Base-by-base conservation (phyloP, 2,113 vertebrate species). In the Pogonocichla stellata region DNA sequence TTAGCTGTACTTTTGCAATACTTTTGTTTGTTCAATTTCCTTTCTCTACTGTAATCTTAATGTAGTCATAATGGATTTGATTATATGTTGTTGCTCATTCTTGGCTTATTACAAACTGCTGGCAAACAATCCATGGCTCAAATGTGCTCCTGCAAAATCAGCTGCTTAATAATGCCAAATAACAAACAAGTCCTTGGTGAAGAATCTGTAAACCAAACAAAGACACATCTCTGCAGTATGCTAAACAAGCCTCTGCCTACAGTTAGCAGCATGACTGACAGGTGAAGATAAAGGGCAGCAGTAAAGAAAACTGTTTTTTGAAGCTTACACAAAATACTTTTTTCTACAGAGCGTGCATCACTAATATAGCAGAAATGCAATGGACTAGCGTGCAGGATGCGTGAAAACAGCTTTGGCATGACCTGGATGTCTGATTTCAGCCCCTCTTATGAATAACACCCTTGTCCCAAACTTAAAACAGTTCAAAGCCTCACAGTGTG, bases 31-130 rank as follows among this genome's bases (percentile, higher is more conserved):
- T 91, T 95, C 94, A 82, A 92, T 94, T 97, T 96, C 89, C 83
- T 89, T 95, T 95, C 57, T 95, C 48, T 87, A 84, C 92, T 95
- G 86, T 95, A 95, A 94, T 89, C 83, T 93, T 93, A 95, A 95
- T 87, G 73, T 64, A 95, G 61, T 64, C 80, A 53, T 89, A 93
- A 91, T 79, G 89, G 91, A 90, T 91, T 88, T 96, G 92, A 96
- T 94, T 96, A 75, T 43, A 92, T 60, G 77, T 91, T 96, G 83
- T 67, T 95, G 47, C 60, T 91, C 56, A 90, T 91, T 81, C 88
- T 93, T 92, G 92, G 94, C 91, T 92, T 93, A 75, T 84, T 95
- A 79, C 48, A 84, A 95, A 89, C 77, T 71, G 65, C 86, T 96
- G 95, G 86, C 80, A 95, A 95, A 87, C 65, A 81, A 91, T 53